phyloP scores from a whole-genome alignment of 2,113 vertebrate species.

The Anarrhichthys ocellatus region DNA sequence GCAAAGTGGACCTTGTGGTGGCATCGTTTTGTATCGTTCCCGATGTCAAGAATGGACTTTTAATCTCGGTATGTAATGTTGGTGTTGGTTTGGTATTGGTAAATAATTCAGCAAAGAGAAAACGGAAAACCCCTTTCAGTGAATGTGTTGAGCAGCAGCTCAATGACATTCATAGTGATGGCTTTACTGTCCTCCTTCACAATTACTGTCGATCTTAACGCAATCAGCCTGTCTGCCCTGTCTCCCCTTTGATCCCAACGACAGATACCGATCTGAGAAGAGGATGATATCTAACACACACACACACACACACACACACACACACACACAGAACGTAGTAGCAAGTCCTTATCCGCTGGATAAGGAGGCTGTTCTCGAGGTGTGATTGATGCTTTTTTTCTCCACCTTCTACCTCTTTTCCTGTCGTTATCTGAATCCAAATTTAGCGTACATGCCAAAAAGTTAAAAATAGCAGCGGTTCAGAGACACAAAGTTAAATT shows the following conservation, averaged over 20 bases:
- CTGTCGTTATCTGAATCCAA: conserved; percentile 44
- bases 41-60: not conserved
- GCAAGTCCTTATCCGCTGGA: conserved; percentile 48
- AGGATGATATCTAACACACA: conserved; percentile 29
- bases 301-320: conserved; percentile 14
- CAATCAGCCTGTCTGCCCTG: conserved; percentile 17
- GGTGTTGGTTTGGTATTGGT: not conserved
- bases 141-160: not conserved
- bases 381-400: conserved; percentile 58
- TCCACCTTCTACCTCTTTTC: conserved; percentile 36
- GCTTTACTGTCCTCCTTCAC: not conserved
- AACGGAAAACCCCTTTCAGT: not conserved
- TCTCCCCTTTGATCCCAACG: conserved; percentile 42
- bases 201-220: conserved; percentile 19
- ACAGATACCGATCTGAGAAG: conserved; percentile 42
- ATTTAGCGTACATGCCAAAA: conserved; percentile 41
- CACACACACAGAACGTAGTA: conserved; percentile 11
- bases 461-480: conserved; percentile 62
- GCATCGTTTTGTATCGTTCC: not conserved
- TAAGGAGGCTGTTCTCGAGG: conserved; percentile 39
- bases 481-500: conserved; percentile 7
- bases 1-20: not conserved
- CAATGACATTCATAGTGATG: not conserved
- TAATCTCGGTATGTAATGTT: not conserved
- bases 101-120: not conserved